Evolutionary conservation across 2,888 invertebrate genomes (phyloP).

Genomic region (Latrodectus hesperus): DNA sequence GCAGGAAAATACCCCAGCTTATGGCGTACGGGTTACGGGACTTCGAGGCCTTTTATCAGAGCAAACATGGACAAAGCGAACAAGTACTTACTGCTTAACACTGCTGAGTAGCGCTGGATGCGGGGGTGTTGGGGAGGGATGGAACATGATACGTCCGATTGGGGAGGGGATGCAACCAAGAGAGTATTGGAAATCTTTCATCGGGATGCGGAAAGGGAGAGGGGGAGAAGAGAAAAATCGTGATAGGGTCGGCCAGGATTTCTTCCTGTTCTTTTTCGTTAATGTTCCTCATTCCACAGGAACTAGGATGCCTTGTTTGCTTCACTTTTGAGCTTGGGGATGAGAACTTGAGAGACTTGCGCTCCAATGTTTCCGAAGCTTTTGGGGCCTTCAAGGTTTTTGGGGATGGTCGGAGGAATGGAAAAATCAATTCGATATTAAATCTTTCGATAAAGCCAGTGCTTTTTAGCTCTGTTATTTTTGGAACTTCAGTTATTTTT

Average conservation of each 20-base stretch:
- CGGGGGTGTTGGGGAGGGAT: constrained; percentile 1
- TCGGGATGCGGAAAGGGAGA: background rate
- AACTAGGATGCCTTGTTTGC: constrained; percentile 31
- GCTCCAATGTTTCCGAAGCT: background rate
- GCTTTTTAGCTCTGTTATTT: background rate
- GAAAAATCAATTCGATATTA: constrained; percentile 61
- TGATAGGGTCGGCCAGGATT: background rate
- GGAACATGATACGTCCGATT: constrained; percentile 51
- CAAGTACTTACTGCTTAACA: constrained; percentile 40
- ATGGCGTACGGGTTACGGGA: constrained; percentile 9
- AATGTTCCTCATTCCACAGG: background rate
- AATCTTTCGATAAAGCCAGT: constrained; percentile 57
- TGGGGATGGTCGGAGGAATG: background rate
- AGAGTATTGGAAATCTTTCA: constrained; percentile 62
- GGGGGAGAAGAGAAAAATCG: background rate
- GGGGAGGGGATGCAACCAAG: constrained; percentile 1
- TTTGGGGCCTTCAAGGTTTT: background rate
- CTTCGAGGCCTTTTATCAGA: constrained; percentile 63
- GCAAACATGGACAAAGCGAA: constrained; percentile 54
- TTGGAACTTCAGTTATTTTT: background rate
- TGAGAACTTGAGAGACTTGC: background rate
- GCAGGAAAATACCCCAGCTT: constrained; percentile 38
- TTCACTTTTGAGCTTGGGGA: constrained; percentile 52
- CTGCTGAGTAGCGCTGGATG: constrained; percentile 14
- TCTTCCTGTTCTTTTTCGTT: constrained; percentile 11